Percentiles rank a stretch among this genome's conserved stretches.
These are phyloP conservation scores for Prionace glauca DNA, from an alignment of 2,797 vertebrate species.

Conservation along the genomic window DNA sequence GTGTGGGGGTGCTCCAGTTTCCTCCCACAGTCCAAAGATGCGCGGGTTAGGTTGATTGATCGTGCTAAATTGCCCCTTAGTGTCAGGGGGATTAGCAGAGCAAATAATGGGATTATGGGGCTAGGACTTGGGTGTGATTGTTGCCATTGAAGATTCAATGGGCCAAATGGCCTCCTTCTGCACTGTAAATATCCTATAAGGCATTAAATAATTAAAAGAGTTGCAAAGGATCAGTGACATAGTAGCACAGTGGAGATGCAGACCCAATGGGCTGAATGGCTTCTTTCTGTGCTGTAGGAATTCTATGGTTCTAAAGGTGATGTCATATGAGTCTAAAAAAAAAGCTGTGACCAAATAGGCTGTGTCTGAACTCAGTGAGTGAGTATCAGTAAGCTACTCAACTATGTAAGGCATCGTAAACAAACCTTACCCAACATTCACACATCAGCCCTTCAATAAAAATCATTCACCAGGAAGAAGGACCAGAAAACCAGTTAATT, in stretches of 20 bases:
- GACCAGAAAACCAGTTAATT: neutral
- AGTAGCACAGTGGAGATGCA: too few relatives aligned
- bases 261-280: too few relatives aligned
- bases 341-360: neutral
- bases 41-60: too few relatives aligned
- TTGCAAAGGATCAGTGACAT: neutral
- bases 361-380: neutral
- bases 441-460: neutral
- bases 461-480: neutral
- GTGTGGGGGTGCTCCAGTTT: too few relatives aligned
- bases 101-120: too few relatives aligned
- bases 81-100: too few relatives aligned
- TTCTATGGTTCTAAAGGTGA: neutral
- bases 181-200: neutral
- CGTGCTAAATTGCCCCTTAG: too few relatives aligned
- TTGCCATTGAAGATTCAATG: too few relatives aligned
- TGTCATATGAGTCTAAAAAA: neutral
- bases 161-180: too few relatives aligned
- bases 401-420: neutral
- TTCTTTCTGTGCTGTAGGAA: too few relatives aligned
- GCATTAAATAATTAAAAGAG: neutral
- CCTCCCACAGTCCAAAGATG: too few relatives aligned
- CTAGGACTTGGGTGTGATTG: too few relatives aligned
- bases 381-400: neutral
- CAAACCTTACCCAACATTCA: neutral